Conservation (phyloP, 2,113 vertebrate genomes). For the Athene cunicularia region DNA sequence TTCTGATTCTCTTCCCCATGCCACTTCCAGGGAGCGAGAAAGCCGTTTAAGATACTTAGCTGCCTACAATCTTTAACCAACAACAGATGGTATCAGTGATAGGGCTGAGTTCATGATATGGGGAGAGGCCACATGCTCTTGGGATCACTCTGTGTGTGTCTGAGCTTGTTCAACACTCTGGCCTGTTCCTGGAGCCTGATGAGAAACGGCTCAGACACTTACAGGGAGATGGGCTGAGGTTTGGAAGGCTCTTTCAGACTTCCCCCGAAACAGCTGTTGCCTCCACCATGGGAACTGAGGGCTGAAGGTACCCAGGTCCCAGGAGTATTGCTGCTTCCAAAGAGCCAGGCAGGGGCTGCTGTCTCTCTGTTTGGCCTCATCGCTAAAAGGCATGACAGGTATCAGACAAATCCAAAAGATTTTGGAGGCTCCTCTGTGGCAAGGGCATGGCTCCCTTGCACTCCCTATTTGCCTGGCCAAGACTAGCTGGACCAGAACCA, state of each 20-base stretch:
- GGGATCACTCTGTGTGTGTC: neutral
- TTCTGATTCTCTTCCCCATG: no score
- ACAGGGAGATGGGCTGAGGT: neutral
- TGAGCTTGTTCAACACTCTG: neutral
- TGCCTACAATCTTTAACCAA: neutral
- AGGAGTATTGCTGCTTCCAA: neutral
- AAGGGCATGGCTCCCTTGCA: neutral
- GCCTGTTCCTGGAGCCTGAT: neutral
- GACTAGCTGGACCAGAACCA: neutral
- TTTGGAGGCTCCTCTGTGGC: neutral
- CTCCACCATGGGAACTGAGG: neutral
- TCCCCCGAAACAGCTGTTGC: neutral
- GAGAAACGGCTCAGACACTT: neutral
- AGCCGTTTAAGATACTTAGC: neutral
- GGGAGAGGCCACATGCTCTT: neutral
- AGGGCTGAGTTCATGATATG: neutral
- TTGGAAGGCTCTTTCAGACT: neutral
- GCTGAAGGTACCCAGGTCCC: neutral
- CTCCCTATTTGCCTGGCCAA: neutral
- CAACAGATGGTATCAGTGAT: neutral
- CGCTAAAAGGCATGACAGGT: neutral
- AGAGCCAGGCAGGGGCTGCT: neutral
- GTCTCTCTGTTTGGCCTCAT: neutral
- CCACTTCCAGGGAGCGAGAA: neutral
- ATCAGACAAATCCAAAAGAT: neutral